Evolutionary conservation across 2,888 invertebrate species (phyloP).

Genomic region (Pollenia amentaria): DNA sequence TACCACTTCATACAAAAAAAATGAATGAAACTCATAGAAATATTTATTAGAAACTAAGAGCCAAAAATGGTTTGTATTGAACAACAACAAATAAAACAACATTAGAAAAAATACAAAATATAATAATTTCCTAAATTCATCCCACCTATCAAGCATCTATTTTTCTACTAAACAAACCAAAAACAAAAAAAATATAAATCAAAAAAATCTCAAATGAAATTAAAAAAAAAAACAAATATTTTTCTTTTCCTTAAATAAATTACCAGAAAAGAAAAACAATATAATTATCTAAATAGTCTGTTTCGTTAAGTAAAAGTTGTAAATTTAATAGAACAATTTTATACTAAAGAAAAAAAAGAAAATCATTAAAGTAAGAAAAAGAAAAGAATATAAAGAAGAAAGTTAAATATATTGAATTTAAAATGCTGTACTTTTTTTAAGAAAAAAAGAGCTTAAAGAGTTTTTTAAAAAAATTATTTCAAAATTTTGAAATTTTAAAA

Average conservation of each 20-base stretch:
- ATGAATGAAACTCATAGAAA: constrained; percentile 36
- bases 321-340: too few relatives aligned
- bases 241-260: constrained; percentile 57
- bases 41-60: constrained; percentile 67
- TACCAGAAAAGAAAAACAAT: constrained; percentile 50
- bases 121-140: constrained; percentile 83
- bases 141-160: constrained; percentile 82
- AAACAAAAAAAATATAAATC: constrained; percentile 65
- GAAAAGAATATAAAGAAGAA: constrained; percentile 68
- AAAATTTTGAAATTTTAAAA: not conserved
- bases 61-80: constrained; percentile 55
- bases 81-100: constrained; percentile 45
- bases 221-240: constrained; percentile 57
- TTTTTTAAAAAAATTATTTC: too few relatives aligned
- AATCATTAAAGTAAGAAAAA: constrained; percentile 54
- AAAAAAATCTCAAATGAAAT: constrained; percentile 69
- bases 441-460: too few relatives aligned
- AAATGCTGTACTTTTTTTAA: constrained; percentile 11
- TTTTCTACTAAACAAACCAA: constrained; percentile 80
- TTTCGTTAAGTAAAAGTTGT: constrained; percentile 49
- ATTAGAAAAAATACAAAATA: constrained; percentile 44
- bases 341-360: too few relatives aligned
- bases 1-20: constrained; percentile 67
- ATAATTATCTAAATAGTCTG: constrained; percentile 74
- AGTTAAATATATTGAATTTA: not conserved